Evolutionary conservation across 2,797 vertebrate genomes (phyloP).

Genomic region (Paguma larvata): DNA sequence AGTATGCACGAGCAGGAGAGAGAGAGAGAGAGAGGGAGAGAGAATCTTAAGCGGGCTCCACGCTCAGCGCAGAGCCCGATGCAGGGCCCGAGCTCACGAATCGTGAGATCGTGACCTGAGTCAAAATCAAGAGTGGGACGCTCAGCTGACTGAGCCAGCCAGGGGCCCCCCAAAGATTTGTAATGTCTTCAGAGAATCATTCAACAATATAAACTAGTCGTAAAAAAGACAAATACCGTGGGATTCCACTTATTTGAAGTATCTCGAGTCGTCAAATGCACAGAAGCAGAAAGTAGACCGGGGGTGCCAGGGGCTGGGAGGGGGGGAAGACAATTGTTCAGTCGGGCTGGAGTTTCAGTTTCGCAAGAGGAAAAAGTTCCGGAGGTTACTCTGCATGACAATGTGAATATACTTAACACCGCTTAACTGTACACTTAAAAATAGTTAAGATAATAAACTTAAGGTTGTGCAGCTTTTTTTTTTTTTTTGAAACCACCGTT

Average conservation of each 20-base stretch:
- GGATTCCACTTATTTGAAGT: neutral
- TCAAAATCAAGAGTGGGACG: too few species aligned
- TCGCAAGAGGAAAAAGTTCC: neutral
- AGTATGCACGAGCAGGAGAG: too few species aligned
- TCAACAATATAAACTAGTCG: neutral
- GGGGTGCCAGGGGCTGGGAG: neutral
- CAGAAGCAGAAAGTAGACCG: neutral
- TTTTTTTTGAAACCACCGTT: neutral
- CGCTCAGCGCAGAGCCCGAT: too few species aligned
- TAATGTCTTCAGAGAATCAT: constrained; percentile 38
- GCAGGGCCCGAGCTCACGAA: too few species aligned
- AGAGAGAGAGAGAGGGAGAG: too few species aligned
- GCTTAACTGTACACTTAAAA: neutral
- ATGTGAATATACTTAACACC: neutral
- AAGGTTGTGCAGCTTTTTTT: neutral
- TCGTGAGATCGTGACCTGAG: too few species aligned
- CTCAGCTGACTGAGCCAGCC: too few species aligned
- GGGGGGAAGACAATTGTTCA: neutral
- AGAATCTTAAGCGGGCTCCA: too few species aligned
- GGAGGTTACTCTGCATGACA: neutral
- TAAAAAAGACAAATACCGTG: neutral
- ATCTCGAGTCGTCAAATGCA: neutral
- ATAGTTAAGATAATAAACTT: constrained; percentile 11
- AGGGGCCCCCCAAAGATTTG: neutral
- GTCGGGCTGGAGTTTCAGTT: neutral